Conservation (phyloP, 2,797 vertebrate genomes). For the Emydoidea blandingii region DNA sequence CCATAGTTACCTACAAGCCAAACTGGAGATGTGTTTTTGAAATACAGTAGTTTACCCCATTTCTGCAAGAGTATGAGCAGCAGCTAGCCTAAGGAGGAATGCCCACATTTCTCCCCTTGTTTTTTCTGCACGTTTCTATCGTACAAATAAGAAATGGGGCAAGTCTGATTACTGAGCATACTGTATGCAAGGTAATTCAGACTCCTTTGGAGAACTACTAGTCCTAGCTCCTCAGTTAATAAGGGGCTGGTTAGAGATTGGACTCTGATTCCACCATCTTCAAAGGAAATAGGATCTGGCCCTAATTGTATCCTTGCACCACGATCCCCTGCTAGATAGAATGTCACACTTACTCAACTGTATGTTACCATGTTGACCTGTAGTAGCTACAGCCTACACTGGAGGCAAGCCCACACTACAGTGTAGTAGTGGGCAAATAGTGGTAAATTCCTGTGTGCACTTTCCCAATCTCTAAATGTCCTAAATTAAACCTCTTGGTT, state of each 20-base stretch:
- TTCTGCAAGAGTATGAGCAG: slow-evolving; percentile 30
- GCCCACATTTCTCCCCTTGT: not conserved
- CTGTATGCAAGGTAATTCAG: slow-evolving; percentile 40
- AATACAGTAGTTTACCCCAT: slow-evolving; percentile 1
- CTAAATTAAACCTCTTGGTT: not conserved
- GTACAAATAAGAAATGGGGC: slow-evolving; percentile 61
- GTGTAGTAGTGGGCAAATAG: fast-evolving
- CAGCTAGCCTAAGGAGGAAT: slow-evolving; percentile 29
- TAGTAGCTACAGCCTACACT: not conserved
- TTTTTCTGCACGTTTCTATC: slow-evolving; percentile 11
- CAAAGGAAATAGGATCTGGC: slow-evolving; percentile 24
- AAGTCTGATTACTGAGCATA: slow-evolving; percentile 27
- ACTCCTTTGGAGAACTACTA: slow-evolving; percentile 70
- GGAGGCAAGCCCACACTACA: not conserved
- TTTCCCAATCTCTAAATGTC: not conserved
- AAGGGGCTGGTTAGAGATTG: slow-evolving; percentile 58
- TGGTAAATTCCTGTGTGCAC: not conserved
- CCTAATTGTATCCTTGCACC: not conserved
- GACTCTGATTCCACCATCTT: slow-evolving; percentile 28
- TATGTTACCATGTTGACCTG: not conserved
- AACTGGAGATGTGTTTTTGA: slow-evolving; percentile 14
- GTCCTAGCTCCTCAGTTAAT: slow-evolving; percentile 60
- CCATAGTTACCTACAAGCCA: not conserved
- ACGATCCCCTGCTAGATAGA: slow-evolving; percentile 16
- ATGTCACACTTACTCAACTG: not conserved